These are phyloP conservation scores for Cephalotes varians DNA, from an alignment of 2,888 invertebrate species.

Conservation along the genomic window DNA sequence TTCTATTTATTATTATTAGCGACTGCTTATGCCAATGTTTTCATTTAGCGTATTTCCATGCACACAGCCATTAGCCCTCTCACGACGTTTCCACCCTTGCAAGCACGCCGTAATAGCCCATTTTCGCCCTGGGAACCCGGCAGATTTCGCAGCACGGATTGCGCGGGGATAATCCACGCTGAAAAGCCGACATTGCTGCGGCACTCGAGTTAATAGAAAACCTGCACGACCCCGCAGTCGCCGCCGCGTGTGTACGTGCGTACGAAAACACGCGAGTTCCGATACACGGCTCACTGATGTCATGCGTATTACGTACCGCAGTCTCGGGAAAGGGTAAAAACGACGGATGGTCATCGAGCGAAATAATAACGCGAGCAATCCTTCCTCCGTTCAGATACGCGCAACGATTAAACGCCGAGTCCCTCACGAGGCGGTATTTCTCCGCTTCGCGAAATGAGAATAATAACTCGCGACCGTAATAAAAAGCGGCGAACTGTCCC, in stretches of 20 bases:
- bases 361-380: conserved; percentile 33
- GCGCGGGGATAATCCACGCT: conserved; percentile 49
- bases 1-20: not conserved
- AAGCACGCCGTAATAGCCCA: conserved; percentile 18
- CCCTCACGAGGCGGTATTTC: not conserved
- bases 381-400: conserved; percentile 20
- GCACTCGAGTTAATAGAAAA: conserved; percentile 46
- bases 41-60: not conserved
- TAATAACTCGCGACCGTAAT: conserved; percentile 36
- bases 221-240: not conserved
- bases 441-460: conserved; percentile 33
- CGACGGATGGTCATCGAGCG: not conserved
- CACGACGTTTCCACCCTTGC: not conserved
- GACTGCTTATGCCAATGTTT: conserved; percentile 40
- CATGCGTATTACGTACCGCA: not conserved
- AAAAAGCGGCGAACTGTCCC: conserved; percentile 34
- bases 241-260: not conserved
- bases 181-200: conserved; percentile 42
- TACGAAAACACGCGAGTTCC: conserved; percentile 14
- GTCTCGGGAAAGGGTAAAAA: not conserved
- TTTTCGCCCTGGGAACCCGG: conserved; percentile 28
- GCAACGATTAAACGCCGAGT: conserved; percentile 35
- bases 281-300: not conserved
- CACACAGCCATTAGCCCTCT: not conserved
- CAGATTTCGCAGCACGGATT: not conserved